Base-by-base conservation (phyloP, 2,888 invertebrate species). In the Holacanthella duospinosa region DNA sequence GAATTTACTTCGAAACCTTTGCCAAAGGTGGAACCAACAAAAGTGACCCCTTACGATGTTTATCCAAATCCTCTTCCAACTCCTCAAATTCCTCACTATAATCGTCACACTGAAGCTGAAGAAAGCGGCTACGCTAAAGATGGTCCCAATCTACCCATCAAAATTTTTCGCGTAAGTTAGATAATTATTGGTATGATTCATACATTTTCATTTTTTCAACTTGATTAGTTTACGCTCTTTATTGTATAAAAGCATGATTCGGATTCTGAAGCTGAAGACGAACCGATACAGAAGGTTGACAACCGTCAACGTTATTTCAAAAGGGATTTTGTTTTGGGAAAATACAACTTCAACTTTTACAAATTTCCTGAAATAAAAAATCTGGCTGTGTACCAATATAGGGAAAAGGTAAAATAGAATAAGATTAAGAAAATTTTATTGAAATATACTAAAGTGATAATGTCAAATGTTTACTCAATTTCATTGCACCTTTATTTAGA, bases 401-500 rank as follows among this genome's bases (percentile, higher is more conserved):
- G 61, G 54, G 60, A 63, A 4, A 68, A 65, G 62, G 70, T 71
- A 48, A 57, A 9, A 48, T 4, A 48, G 19, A 9, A 48, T 57
- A 19, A 0, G 29, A 29, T 36, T 43, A 29, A 16, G 1, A 48
- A 26, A 21, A 26, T 12, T 53, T 48, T 43, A 60, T 27, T n/a
- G 29, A 24, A n/a, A 24, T 24, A 27, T 9, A 56, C 55, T 43
- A 43, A 36, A 9, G 16, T 16, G 36, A 9, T 36, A 16, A 16
- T 59, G 59, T 59, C n/a, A n/a, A n/a, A n/a, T n/a, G n/a, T n/a
- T n/a, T n/a, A n/a, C n/a, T n/a, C n/a, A n/a, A n/a, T n/a, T n/a
- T n/a, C n/a, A n/a, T n/a, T n/a, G n/a, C n/a, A n/a, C n/a, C n/a
- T 48, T 58, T 56, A 53, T 59, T 1, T 61, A 71, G 70, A 71